Percentiles rank a stretch among this genome's conserved stretches.
Conservation (phyloP, 2,113 vertebrate species). For the Hydrolagus affinis region DNA sequence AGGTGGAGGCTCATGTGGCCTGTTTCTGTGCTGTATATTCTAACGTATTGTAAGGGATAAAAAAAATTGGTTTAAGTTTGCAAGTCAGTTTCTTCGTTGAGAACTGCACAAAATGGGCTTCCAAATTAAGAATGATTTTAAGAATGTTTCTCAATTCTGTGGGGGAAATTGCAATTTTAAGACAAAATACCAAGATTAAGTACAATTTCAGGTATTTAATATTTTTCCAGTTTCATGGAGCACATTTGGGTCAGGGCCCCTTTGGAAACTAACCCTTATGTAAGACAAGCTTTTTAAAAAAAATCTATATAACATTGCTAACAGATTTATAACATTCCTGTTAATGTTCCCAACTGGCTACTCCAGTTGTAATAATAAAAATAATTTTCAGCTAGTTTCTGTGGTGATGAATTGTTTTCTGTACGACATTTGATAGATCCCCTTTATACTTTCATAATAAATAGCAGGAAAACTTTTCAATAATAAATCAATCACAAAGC, state of each 20-base stretch:
- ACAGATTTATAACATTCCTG: conserved; percentile 12
- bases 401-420: neutral
- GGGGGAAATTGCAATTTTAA: no score
- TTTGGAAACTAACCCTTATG: neutral
- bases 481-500: neutral
- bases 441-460: conserved; percentile 5
- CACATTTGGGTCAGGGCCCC: conserved; percentile 2
- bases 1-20: no score
- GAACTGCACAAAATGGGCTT: no score
- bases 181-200: no score
- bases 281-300: no score
- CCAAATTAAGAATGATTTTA: no score
- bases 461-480: neutral
- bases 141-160: no score
- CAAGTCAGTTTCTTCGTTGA: no score
- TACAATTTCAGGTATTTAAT: no score
- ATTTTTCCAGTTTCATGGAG: neutral
- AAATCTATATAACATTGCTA: conserved; percentile 8
- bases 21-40: no score
- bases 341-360: neutral
- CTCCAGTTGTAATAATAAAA: neutral
- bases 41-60: no score
- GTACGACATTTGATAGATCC: neutral
- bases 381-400: neutral
- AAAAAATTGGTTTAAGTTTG: no score